Percentiles rank a stretch among this genome's conserved stretches.
These are phyloP conservation scores for Eupithecia subumbrata DNA, from an alignment of 2,888 invertebrate genomes.

Conservation along the genomic window DNA sequence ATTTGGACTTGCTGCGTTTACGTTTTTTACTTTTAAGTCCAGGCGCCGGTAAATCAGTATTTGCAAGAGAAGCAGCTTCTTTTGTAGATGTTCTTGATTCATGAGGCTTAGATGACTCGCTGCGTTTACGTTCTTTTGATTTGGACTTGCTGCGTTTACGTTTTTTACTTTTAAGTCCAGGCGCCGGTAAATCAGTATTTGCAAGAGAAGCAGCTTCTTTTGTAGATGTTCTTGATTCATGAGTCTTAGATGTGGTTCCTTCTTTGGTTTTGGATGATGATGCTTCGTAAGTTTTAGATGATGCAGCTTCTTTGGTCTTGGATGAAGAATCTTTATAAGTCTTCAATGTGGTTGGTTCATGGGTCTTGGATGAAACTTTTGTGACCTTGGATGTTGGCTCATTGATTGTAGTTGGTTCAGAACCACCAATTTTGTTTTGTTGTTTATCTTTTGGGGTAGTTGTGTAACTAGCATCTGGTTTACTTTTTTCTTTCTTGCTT, in stretches of 20 bases:
- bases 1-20: slow-evolving; percentile 5
- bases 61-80: background rate
- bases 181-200: background rate
- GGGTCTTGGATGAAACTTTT: background rate
- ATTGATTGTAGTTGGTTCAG: background rate
- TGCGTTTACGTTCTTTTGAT: background rate
- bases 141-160: slow-evolving; percentile 5
- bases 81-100: background rate
- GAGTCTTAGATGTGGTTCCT: background rate
- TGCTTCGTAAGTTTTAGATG: background rate
- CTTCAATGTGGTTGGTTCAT: background rate
- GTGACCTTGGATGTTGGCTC: background rate
- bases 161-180: background rate
- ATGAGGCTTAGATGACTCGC: background rate
- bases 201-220: background rate
- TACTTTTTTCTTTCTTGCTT: background rate
- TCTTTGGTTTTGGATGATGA: background rate
- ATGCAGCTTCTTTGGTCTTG: background rate
- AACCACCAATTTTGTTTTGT: background rate
- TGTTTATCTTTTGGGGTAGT: background rate
- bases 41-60: background rate
- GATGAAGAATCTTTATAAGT: background rate
- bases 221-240: background rate
- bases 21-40: background rate
- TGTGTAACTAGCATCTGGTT: background rate